Percentiles rank a stretch among this genome's conserved stretches.
Conservation (phyloP, 2,113 vertebrate species). For the Bos javanicus region DNA sequence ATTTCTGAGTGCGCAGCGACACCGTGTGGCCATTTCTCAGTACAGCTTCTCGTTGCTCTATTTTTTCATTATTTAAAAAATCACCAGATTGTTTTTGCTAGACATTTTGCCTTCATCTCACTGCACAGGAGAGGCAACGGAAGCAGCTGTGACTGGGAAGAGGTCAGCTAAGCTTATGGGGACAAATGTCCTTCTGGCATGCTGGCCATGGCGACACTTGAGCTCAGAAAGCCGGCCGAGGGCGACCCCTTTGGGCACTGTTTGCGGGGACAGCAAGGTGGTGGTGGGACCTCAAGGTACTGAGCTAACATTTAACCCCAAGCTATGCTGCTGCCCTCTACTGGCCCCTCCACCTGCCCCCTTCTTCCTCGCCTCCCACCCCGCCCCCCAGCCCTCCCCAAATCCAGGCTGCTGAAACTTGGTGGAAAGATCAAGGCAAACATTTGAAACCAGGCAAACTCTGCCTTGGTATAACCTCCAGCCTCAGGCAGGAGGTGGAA, state of each 20-base stretch:
- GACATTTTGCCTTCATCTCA: background rate
- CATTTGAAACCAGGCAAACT: background rate
- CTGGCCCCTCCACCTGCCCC: background rate
- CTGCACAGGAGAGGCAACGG: background rate
- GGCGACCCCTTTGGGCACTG: accelerated
- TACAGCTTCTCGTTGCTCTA: background rate
- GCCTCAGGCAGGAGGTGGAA: background rate
- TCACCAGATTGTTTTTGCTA: background rate
- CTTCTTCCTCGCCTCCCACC: background rate
- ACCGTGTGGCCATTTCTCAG: constrained; percentile 11
- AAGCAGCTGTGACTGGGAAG: background rate
- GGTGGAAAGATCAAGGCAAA: background rate
- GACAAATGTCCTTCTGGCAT: background rate
- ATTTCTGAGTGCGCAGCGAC: constrained; percentile 39
- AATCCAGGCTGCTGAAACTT: too few species aligned
- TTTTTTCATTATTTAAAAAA: background rate
- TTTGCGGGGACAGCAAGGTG: accelerated
- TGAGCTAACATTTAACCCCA: background rate
- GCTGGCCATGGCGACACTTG: accelerated
- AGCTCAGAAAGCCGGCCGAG: background rate
- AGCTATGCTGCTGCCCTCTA: background rate
- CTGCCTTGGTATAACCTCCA: background rate
- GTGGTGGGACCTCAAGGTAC: background rate
- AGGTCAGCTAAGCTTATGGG: background rate
- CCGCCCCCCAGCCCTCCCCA: background rate